Evolutionary conservation across 2,888 invertebrate genomes (phyloP).

Genomic region (Stenoptilia bipunctidactyla): DNA sequence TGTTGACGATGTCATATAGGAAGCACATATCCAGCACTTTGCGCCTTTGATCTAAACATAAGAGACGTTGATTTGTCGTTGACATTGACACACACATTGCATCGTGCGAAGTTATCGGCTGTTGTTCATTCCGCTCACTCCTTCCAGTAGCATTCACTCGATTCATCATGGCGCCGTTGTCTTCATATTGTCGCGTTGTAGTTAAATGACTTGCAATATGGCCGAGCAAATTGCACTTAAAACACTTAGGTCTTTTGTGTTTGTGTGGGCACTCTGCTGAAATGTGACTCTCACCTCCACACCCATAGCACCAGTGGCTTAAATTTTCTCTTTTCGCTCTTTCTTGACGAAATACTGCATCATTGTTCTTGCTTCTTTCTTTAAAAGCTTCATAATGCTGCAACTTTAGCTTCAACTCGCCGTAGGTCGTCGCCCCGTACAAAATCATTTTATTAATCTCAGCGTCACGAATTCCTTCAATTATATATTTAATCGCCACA

Average conservation of each 20-base stretch:
- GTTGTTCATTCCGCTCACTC: not conserved
- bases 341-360: not conserved
- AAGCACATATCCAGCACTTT: not conserved
- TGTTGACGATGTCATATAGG: too few relatives aligned
- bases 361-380: slow-evolving; percentile 3
- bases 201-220: slow-evolving; percentile 8
- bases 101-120: not conserved
- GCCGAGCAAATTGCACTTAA: slow-evolving; percentile 13
- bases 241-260: slow-evolving; percentile 12
- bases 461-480: slow-evolving; percentile 16
- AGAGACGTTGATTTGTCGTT: too few relatives aligned
- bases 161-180: not conserved
- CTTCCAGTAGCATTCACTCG: not conserved
- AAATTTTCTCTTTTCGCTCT: too few relatives aligned
- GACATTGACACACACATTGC: not conserved
- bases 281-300: slow-evolving; percentile 10
- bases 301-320: slow-evolving; percentile 8
- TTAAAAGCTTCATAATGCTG: slow-evolving; percentile 10
- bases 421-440: slow-evolving; percentile 14
- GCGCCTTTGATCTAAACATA: too few relatives aligned
- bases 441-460: slow-evolving; percentile 16
- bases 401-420: slow-evolving; percentile 14
- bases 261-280: slow-evolving; percentile 1
- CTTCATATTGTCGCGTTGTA: not conserved
- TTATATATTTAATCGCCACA: slow-evolving; percentile 18